A percentile compares a stretch with the other conserved stretches of the same genome.
Evolutionary conservation across 2,888 invertebrate genomes (phyloP).

Genomic region (Chrysolina oricalcia): DNA sequence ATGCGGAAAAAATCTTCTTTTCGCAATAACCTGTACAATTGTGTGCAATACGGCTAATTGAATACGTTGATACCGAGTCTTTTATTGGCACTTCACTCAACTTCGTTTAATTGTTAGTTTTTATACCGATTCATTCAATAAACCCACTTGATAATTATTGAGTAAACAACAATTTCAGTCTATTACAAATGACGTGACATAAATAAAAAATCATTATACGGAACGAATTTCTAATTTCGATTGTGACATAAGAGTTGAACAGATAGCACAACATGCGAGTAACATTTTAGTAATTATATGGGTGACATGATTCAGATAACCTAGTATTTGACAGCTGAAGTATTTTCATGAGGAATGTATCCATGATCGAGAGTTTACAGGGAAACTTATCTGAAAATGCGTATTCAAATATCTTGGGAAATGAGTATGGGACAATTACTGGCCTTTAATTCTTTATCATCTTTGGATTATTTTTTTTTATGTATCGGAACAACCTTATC

Average conservation of each 20-base stretch:
- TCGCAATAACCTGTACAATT: background rate
- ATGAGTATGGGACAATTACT: no score
- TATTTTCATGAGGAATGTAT: background rate
- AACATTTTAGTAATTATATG: background rate
- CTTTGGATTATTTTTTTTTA: no score
- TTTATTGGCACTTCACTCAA: background rate
- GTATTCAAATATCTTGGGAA: no score
- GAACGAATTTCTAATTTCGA: constrained; percentile 13
- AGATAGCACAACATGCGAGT: background rate
- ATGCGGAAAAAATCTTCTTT: no score
- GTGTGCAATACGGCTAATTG: background rate
- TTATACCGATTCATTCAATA: background rate
- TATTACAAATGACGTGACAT: constrained; percentile 2
- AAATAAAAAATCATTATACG: constrained; percentile 3
- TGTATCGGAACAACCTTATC: no score
- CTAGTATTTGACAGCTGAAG: background rate
- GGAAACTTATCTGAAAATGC: no score
- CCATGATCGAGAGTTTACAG: background rate
- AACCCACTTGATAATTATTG: background rate
- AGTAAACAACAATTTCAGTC: constrained; percentile 12
- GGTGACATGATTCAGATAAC: background rate
- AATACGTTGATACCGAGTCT: background rate
- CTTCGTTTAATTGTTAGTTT: background rate
- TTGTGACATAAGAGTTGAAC: constrained; percentile 4
- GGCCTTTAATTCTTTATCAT: no score